phyloP scores from a whole-genome alignment of 2,113 vertebrate genomes.

The Chauna torquata region DNA sequence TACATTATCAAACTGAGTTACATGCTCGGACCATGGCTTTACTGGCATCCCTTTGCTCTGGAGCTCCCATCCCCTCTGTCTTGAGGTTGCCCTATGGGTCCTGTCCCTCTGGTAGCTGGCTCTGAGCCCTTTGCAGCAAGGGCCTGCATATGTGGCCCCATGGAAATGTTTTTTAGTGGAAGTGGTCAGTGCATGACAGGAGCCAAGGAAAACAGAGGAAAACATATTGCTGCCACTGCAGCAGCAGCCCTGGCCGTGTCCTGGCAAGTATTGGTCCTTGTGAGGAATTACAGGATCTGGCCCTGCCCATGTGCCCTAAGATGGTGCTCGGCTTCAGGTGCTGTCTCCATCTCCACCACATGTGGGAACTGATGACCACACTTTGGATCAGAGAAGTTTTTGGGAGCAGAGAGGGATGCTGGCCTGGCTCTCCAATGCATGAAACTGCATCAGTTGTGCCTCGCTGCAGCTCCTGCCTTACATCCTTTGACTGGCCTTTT shows the following conservation, averaged over 20 bases:
- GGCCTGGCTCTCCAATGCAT: background rate
- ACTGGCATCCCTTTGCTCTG: rapidly evolving
- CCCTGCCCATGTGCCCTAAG: background rate
- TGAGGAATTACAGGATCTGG: background rate
- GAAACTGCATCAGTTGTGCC: background rate
- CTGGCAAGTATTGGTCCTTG: background rate
- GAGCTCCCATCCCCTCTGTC: background rate
- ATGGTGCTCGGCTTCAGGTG: background rate
- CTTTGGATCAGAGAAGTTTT: background rate
- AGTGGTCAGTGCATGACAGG: background rate
- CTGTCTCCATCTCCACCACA: rapidly evolving
- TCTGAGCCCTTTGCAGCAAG: background rate
- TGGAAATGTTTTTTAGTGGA: background rate
- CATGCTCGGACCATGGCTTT: rapidly evolving
- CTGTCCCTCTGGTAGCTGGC: rapidly evolving
- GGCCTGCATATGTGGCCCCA: rapidly evolving
- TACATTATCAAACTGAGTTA: rapidly evolving
- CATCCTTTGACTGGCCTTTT: background rate
- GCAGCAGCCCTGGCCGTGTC: background rate
- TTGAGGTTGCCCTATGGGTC: background rate
- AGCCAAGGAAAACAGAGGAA: background rate
- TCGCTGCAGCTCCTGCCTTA: background rate
- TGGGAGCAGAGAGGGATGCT: background rate
- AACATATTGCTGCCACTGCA: background rate
- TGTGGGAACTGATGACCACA: background rate